Conservation (phyloP, 2,113 vertebrate genomes). For the Bufo bufo region DNA sequence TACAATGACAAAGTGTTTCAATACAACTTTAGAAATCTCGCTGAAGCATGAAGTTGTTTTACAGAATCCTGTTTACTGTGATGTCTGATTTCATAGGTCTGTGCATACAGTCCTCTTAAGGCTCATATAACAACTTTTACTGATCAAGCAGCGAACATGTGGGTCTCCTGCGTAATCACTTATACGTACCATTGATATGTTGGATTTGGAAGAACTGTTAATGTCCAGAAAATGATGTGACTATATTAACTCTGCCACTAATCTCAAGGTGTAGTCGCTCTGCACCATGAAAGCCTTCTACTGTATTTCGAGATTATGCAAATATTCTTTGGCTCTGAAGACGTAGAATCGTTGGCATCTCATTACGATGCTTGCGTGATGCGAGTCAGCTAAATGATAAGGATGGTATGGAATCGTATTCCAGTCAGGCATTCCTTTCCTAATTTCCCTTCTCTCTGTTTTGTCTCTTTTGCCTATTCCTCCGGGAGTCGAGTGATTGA, state of each 20-base stretch:
- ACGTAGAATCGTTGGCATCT: slow-evolving; percentile 63
- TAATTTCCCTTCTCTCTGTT: slow-evolving; percentile 82
- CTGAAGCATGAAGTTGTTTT: slow-evolving; percentile 13
- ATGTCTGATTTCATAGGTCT: slow-evolving; percentile 7
- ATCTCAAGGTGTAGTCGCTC: slow-evolving; percentile 15
- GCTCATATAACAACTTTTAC: not conserved
- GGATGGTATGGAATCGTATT: slow-evolving; percentile 76
- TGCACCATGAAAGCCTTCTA: slow-evolving; percentile 11
- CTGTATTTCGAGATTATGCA: slow-evolving; percentile 49
- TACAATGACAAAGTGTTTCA: not conserved
- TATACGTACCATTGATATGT: not conserved
- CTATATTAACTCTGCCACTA: slow-evolving; percentile 34
- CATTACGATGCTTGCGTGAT: slow-evolving; percentile 67
- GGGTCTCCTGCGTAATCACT: not conserved
- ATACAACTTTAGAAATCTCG: not conserved
- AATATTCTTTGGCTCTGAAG: slow-evolving; percentile 60
- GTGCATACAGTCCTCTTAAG: slow-evolving; percentile 10
- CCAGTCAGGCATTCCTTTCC: slow-evolving; percentile 77
- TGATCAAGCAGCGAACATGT: slow-evolving; percentile 7
- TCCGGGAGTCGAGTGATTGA: slow-evolving; percentile 82
- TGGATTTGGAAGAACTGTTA: slow-evolving; percentile 22
- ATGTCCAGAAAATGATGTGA: slow-evolving; percentile 16
- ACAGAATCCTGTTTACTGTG: not conserved
- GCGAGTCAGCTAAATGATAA: slow-evolving; percentile 69
- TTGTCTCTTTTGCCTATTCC: slow-evolving; percentile 78